Percentiles rank a stretch among this genome's conserved stretches.
Evolutionary conservation across 2,797 vertebrate genomes (phyloP).

Genomic region (Lerista edwardsae): DNA sequence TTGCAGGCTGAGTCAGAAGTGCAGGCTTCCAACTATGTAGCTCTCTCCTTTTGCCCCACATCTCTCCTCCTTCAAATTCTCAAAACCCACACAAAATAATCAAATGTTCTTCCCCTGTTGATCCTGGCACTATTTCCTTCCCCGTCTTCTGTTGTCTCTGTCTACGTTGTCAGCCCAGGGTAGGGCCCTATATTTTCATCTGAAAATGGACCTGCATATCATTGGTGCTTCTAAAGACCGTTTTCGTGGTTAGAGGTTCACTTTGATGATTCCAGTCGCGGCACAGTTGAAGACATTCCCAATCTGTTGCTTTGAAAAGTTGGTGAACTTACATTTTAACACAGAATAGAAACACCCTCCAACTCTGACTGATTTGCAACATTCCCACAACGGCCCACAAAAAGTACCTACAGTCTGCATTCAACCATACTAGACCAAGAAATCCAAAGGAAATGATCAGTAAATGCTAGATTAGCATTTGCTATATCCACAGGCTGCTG

Average conservation of each 20-base stretch:
- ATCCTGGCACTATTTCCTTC: no score
- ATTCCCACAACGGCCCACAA: conserved; percentile 7
- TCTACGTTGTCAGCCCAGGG: no score
- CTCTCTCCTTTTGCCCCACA: no score
- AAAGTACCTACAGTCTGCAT: conserved; percentile 37
- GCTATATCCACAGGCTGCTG: conserved; percentile 56
- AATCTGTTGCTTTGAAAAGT: neutral
- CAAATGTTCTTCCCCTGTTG: no score
- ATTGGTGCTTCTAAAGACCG: neutral
- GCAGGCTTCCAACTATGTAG: neutral
- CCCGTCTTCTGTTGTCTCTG: no score
- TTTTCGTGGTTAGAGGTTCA: neutral
- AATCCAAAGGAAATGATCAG: conserved; percentile 61
- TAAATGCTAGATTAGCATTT: conserved; percentile 64
- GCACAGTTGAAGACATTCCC: neutral
- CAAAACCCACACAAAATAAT: no score
- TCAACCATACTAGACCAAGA: conserved; percentile 25
- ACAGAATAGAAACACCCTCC: neutral
- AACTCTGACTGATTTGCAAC: neutral
- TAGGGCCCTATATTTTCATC: no score
- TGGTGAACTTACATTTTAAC: neutral
- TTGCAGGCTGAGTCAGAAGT: neutral
- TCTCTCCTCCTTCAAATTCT: no score
- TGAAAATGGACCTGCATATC: neutral
- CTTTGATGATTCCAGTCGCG: neutral